These are phyloP conservation scores for Synanthedon myopaeformis DNA, from an alignment of 2,888 invertebrate species.

Conservation along the genomic window DNA sequence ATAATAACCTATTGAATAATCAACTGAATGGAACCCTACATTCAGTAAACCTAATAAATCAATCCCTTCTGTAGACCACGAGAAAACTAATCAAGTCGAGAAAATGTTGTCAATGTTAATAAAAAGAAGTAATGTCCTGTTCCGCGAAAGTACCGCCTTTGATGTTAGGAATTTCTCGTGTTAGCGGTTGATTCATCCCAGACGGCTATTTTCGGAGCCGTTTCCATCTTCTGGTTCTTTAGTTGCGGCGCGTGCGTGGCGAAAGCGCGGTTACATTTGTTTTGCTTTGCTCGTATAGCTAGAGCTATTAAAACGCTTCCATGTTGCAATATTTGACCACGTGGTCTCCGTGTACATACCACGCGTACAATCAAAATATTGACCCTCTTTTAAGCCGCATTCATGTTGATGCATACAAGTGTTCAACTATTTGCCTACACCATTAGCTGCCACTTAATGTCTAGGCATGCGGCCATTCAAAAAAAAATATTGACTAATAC, in stretches of 20 bases:
- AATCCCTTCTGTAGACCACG: not conserved
- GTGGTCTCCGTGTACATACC: constrained; percentile 50
- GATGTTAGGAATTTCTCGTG: constrained; percentile 55
- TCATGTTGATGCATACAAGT: constrained; percentile 48
- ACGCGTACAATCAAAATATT: constrained; percentile 66
- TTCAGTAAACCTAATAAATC: too few species aligned
- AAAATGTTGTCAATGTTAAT: constrained; percentile 4
- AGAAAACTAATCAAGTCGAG: not conserved
- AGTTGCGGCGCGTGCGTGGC: constrained; percentile 17
- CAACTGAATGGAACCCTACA: too few species aligned
- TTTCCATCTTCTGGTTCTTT: constrained; percentile 12
- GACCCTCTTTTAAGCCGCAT: constrained; percentile 56
- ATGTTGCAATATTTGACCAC: constrained; percentile 65
- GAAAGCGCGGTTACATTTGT: constrained; percentile 4
- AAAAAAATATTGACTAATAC: constrained; percentile 53
- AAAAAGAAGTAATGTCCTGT: constrained; percentile 18
- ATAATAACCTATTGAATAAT: too few species aligned
- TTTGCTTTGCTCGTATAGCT: constrained; percentile 28
- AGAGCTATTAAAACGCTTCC: constrained; percentile 41
- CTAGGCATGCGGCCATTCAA: constrained; percentile 30
- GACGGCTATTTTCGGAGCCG: constrained; percentile 43
- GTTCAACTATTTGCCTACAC: constrained; percentile 54
- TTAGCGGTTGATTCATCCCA: constrained; percentile 53
- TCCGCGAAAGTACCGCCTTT: constrained; percentile 50
- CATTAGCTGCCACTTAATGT: constrained; percentile 56